Conservation (phyloP, 2,113 vertebrate species). For the Pseudorhombus dupliciocellatus region DNA sequence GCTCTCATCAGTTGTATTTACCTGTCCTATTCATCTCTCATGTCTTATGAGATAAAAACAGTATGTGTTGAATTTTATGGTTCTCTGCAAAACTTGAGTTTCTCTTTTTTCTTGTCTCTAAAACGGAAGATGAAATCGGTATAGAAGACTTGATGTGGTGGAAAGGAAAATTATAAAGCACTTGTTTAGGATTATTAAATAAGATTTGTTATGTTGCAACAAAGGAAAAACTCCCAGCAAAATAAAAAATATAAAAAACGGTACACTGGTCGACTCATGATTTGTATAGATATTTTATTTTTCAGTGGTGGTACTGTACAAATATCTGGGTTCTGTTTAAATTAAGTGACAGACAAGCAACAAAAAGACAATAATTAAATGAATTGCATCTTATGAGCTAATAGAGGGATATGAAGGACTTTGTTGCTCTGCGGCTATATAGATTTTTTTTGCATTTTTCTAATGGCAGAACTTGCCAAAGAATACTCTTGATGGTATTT, state of each 20-base stretch:
- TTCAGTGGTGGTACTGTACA: too few relatives aligned
- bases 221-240: not conserved
- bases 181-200: not conserved
- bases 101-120: not conserved
- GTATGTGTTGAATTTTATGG: conserved; percentile 21
- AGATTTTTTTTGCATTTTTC: too few relatives aligned
- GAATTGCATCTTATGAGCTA: too few relatives aligned
- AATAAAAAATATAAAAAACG: not conserved
- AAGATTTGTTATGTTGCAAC: too few relatives aligned
- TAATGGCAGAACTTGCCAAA: too few relatives aligned
- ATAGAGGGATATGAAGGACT: too few relatives aligned
- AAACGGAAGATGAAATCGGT: not conserved
- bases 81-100: not conserved
- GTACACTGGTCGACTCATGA: not conserved
- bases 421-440: too few relatives aligned
- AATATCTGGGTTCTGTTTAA: too few relatives aligned
- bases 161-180: not conserved
- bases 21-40: conserved; percentile 8
- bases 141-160: not conserved
- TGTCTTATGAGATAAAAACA: conserved; percentile 2
- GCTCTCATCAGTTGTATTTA: not conserved
- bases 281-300: too few relatives aligned
- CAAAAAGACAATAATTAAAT: too few relatives aligned
- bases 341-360: too few relatives aligned
- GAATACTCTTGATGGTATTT: too few relatives aligned